Conservation (phyloP, 1,140 invertebrate genomes). For the Theocolax elegans region DNA sequence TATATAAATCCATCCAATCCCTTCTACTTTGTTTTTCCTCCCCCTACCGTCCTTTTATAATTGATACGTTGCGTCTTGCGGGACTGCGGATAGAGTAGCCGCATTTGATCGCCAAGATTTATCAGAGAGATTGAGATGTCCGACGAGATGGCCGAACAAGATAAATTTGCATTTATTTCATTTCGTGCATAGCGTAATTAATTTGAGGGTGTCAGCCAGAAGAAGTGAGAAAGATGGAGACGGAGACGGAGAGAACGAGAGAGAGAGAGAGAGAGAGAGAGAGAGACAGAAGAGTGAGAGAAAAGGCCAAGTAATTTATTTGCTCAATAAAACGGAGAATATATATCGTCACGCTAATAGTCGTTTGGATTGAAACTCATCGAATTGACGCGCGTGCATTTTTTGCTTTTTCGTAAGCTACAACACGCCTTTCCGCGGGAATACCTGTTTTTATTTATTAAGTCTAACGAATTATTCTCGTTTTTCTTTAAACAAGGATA, state of each 20-base stretch:
- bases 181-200: conserved; percentile 28
- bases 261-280: neutral
- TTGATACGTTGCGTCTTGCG: conserved; percentile 36
- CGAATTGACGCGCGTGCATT: neutral
- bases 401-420: no score
- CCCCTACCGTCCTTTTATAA: conserved; percentile 16
- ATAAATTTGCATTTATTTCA: conserved; percentile 42
- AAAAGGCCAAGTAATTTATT: conserved; percentile 26
- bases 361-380: neutral
- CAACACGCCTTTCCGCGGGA: no score
- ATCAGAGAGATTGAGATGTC: conserved; percentile 39
- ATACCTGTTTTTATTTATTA: no score
- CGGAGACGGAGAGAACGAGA: neutral
- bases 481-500: no score
- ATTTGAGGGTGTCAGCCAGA: neutral
- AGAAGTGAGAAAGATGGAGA: no score
- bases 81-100: conserved; percentile 24
- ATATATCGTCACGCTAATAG: conserved; percentile 28
- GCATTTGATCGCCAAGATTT: conserved; percentile 39
- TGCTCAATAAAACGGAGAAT: conserved; percentile 24
- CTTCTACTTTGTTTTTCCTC: neutral
- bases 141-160: conserved; percentile 24
- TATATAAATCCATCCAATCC: neutral
- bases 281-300: neutral
- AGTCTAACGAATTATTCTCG: no score